Base-by-base conservation (phyloP, 35 echinoderm and acorn worm species). In the Diadema setosum region DNA sequence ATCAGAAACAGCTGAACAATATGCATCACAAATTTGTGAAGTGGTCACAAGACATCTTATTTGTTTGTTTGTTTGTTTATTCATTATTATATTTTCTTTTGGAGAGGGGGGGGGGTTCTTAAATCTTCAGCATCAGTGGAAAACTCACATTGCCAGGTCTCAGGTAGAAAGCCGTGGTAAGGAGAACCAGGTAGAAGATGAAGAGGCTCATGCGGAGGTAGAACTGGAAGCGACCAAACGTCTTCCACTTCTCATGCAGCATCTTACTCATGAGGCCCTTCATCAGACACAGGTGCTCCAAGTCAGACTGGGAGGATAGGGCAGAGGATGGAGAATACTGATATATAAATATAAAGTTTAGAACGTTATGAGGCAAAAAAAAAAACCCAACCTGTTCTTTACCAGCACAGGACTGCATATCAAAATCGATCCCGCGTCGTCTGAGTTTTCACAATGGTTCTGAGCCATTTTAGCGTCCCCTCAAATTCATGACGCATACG, bases 211-310 rank as follows among this genome's bases (percentile, higher is more conserved):
- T 55, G 29, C 86, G 84, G 2, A 81, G 49, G 32, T 83, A 92
- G 86, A 98, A 98, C n/a, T 88, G 89, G 35, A 91, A 89, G 9
- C 89, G 46, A 5, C 88, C 92, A 80, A 87, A 98, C 16, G 81
- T 84, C 59, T 98, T 98, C 96, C 96, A 98, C 82, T 98, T 98
- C 85, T 94, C 92, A 12, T 94, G 65, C 21, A 98, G 70, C 42
- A 98, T 39, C 50, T 94, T 90, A 43, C 46, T 61, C 17, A 98
- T 87, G 14, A 98, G 55, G 40, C 96, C 96, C 42, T 98, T 86
- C 58, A 98, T 56, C 69, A 93, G 70, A 6, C 56, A n/a, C 24
- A 92, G 81, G 41, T 90, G 49, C 20, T 94, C 86, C 45, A 85
- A 65, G 23, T 82, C 84, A 4, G 59, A 83, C 91, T 94, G 34